These are phyloP conservation scores for Taeniopygia guttata DNA, from an alignment of 2,797 vertebrate genomes.

Conservation along the genomic window DNA sequence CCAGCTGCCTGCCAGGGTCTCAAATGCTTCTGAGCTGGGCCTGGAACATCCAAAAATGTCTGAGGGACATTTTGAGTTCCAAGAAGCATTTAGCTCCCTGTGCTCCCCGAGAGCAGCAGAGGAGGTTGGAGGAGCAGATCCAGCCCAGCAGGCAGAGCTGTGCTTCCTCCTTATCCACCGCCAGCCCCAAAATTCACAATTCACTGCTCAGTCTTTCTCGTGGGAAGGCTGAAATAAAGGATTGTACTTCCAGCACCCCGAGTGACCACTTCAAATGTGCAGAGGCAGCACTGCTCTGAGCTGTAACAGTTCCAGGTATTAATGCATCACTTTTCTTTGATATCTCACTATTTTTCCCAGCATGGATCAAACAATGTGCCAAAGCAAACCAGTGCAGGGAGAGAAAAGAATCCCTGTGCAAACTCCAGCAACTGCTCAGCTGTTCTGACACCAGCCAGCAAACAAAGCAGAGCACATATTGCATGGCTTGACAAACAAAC, in stretches of 20 bases:
- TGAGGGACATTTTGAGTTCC: too few relatives aligned
- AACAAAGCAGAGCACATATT: not conserved
- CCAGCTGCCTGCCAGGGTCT: too few relatives aligned
- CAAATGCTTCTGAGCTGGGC: too few relatives aligned
- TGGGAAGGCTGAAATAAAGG: not conserved
- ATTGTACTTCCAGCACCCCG: not conserved
- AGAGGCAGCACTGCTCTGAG: fast-evolving
- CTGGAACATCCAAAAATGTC: too few relatives aligned
- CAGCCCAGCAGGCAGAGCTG: not conserved
- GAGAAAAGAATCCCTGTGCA: not conserved
- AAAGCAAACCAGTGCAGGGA: not conserved
- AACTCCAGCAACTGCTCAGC: not conserved
- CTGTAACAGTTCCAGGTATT: not conserved
- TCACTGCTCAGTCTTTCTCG: not conserved
- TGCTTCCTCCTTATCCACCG: fast-evolving
- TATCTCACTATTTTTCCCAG: not conserved
- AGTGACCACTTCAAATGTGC: fast-evolving
- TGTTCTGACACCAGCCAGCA: not conserved
- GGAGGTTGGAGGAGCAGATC: not conserved
- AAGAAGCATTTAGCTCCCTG: too few relatives aligned
- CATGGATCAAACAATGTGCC: not conserved
- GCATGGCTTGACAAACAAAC: not conserved
- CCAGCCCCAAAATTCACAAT: not conserved
- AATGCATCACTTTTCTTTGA: not conserved
- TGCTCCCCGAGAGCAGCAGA: not conserved